Percentiles rank a stretch among this genome's conserved stretches.
These are phyloP conservation scores for Neodiprion lecontei DNA, from an alignment of 1,140 invertebrate species.

Conservation along the genomic window DNA sequence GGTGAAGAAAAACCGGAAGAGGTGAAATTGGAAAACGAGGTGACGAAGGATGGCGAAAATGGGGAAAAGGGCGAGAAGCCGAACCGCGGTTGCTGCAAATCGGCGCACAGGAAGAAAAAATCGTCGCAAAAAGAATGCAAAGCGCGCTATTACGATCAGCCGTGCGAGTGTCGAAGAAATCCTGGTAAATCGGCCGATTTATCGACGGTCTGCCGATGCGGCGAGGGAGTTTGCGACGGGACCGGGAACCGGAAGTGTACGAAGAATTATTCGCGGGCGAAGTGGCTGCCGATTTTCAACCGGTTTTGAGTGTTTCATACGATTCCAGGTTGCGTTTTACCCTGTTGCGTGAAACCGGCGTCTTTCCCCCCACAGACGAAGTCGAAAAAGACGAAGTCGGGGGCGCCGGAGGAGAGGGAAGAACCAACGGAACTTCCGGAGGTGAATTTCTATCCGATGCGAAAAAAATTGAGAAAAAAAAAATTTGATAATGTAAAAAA, in stretches of 20 bases:
- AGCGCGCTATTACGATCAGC: not conserved
- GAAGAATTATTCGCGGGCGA: conserved; percentile 6
- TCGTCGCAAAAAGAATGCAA: not conserved
- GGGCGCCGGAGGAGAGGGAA: too few relatives aligned
- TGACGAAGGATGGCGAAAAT: not conserved
- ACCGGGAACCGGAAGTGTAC: not conserved
- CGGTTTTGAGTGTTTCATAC: conserved; percentile 28
- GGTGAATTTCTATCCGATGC: too few relatives aligned
- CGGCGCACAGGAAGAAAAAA: not conserved
- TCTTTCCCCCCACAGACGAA: not conserved
- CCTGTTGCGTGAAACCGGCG: not conserved
- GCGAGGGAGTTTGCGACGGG: not conserved
- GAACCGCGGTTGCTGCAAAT: not conserved
- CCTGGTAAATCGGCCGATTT: not conserved
- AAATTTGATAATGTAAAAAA: too few relatives aligned
- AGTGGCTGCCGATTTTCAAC: conserved; percentile 15
- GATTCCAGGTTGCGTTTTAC: not conserved
- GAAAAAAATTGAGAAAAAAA: too few relatives aligned
- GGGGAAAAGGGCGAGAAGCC: not conserved
- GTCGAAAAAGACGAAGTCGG: not conserved
- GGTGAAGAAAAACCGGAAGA: not conserved
- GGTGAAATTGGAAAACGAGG: conserved; percentile 4
- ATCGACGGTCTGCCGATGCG: not conserved
- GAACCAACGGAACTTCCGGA: too few relatives aligned
- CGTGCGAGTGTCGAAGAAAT: conserved; percentile 8